Conservation (phyloP, 2,888 invertebrate species). For the Lasioglossum figueresi region DNA sequence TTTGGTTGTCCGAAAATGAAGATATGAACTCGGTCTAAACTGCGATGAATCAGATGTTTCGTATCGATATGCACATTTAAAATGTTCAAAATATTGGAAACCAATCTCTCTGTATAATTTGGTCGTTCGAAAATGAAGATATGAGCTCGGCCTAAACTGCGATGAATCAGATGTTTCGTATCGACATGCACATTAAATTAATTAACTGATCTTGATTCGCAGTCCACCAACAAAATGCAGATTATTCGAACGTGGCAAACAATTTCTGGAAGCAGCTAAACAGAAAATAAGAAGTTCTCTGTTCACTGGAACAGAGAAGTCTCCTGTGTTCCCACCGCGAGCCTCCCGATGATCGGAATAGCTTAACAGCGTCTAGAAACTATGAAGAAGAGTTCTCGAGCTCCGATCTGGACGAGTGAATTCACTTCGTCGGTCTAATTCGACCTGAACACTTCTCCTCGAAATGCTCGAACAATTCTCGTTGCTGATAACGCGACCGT, state of each 20-base stretch:
- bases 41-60: too few species aligned
- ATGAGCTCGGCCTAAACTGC: too few species aligned
- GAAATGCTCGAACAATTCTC: neutral
- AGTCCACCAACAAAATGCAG: neutral
- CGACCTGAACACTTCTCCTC: neutral
- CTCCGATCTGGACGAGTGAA: neutral
- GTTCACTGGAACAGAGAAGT: constrained; percentile 46
- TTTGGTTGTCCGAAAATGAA: too few species aligned
- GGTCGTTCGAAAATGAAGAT: too few species aligned
- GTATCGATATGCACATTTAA: too few species aligned
- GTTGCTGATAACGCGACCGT: neutral
- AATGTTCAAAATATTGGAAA: too few species aligned
- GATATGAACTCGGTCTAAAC: too few species aligned
- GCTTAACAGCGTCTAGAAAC: neutral
- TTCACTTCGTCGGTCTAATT: neutral
- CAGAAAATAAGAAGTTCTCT: constrained; percentile 57
- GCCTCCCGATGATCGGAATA: neutral
- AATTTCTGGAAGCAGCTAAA: constrained; percentile 19
- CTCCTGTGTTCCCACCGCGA: neutral
- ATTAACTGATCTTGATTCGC: too few species aligned
- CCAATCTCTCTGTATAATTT: too few species aligned
- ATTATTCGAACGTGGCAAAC: neutral
- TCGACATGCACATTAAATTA: too few species aligned
- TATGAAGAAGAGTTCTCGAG: neutral
- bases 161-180: too few species aligned